Evolutionary conservation across 64 coral and sea anemone species (phyloP).

Genomic region (Anthopleura sola): DNA sequence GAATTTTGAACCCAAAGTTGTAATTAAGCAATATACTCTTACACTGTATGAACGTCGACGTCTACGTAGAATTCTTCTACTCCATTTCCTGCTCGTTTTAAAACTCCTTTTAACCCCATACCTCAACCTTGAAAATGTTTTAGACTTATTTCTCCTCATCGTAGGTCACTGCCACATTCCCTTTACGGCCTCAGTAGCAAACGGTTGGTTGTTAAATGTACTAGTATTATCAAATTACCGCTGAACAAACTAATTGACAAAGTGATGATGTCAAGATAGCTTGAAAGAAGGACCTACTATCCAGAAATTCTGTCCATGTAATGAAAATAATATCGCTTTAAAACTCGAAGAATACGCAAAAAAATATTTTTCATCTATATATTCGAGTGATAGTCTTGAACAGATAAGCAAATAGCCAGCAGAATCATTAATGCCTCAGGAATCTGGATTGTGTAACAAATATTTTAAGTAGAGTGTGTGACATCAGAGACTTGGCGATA

Average conservation of each 20-base stretch:
- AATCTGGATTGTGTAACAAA: slow-evolving; percentile 11
- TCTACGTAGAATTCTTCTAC: not conserved
- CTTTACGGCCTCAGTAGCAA: not conserved
- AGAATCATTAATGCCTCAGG: not conserved
- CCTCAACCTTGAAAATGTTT: slow-evolving; percentile 1
- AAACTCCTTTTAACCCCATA: slow-evolving; percentile 12
- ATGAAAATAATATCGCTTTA: not conserved
- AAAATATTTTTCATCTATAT: not conserved
- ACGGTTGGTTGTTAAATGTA: not conserved
- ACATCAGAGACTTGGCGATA: not conserved
- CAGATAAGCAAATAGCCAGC: not conserved
- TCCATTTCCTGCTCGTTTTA: slow-evolving; percentile 4
- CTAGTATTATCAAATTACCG: not conserved
- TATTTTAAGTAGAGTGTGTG: not conserved
- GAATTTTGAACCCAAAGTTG: not conserved
- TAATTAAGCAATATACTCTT: not conserved
- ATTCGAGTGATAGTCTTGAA: not conserved
- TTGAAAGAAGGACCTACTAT: not conserved
- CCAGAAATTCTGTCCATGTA: not conserved
- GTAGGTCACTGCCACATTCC: not conserved
- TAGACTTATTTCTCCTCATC: slow-evolving; percentile 12
- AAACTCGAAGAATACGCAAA: not conserved
- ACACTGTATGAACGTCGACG: slow-evolving; percentile 13
- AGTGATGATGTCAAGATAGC: not conserved
- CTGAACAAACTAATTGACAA: not conserved